These are phyloP conservation scores for Rhegmatorhina hoffmannsi DNA, from an alignment of 2,113 vertebrate species.

Conservation along the genomic window DNA sequence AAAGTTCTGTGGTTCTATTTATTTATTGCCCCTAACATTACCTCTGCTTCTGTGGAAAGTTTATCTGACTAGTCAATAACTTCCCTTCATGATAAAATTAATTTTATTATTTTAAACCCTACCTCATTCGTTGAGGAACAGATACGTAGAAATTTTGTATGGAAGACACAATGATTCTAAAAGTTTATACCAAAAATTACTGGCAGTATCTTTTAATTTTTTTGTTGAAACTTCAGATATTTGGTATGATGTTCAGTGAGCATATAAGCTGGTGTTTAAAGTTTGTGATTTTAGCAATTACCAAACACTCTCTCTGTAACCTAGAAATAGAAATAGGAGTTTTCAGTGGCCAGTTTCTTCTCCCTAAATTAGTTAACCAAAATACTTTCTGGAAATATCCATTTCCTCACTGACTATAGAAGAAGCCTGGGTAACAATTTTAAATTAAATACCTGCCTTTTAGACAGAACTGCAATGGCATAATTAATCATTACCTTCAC, in stretches of 20 bases:
- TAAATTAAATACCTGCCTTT: not conserved
- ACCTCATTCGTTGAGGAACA: not conserved
- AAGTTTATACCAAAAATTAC: not conserved
- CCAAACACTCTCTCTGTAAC: not conserved
- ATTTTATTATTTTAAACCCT: not conserved
- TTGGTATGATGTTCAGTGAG: not conserved
- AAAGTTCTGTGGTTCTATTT: not conserved
- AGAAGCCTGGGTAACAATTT: not conserved
- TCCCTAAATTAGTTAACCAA: not conserved
- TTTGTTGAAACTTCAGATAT: not conserved
- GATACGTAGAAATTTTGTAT: not conserved
- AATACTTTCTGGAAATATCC: not conserved
- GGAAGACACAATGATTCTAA: not conserved
- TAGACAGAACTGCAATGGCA: not conserved
- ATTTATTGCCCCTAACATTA: not conserved
- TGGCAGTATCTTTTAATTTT: rapidly evolving
- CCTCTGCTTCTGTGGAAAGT: not conserved
- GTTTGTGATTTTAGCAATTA: not conserved
- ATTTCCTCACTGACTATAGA: not conserved
- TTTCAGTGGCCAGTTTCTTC: not conserved
- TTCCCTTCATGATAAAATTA: not conserved
- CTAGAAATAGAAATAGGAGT: not conserved
- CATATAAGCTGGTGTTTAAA: not conserved
- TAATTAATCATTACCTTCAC: not conserved
- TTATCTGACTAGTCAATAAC: not conserved